These are phyloP conservation scores for Limosa lapponica DNA, from an alignment of 2,797 vertebrate genomes.

Conservation along the genomic window DNA sequence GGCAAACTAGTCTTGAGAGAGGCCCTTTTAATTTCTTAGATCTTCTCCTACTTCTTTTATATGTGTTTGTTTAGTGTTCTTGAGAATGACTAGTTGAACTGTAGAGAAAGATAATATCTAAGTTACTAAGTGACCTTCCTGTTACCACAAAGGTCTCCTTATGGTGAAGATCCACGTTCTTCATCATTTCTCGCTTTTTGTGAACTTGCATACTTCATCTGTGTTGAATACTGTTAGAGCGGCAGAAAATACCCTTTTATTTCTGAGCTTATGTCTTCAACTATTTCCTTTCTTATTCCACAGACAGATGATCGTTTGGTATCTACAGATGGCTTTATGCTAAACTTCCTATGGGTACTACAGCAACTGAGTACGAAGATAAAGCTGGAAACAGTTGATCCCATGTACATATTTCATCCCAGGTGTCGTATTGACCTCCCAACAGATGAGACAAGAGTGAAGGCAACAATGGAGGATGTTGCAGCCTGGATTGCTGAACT, in stretches of 20 bases:
- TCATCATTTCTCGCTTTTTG: background rate
- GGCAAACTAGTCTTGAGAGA: background rate
- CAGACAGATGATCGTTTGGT: conserved; percentile 97
- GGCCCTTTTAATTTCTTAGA: background rate
- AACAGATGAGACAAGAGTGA: conserved; percentile 92
- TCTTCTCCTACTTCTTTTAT: background rate
- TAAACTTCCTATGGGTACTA: conserved; percentile 97
- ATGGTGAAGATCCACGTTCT: rapidly evolving
- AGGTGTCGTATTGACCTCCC: conserved; percentile 91
- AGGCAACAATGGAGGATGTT: conserved; percentile 96
- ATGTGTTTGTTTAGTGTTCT: background rate
- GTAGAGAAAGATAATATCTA: background rate
- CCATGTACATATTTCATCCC: conserved; percentile 95
- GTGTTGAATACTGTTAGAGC: background rate
- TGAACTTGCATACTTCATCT: background rate
- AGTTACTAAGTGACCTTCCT: background rate
- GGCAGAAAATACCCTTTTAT: background rate
- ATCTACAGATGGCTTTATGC: conserved; percentile 98
- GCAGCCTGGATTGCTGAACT: conserved; percentile 89
- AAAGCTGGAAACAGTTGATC: conserved; percentile 96
- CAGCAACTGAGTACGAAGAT: conserved; percentile 98
- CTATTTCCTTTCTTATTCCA: background rate
- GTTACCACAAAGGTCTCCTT: background rate
- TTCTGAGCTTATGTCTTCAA: background rate
- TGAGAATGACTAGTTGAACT: background rate